Evolutionary conservation across 2,797 vertebrate genomes (phyloP), one percentile per base, ranked within the genome.

Genomic region (Danio jaintianensis): DNA sequence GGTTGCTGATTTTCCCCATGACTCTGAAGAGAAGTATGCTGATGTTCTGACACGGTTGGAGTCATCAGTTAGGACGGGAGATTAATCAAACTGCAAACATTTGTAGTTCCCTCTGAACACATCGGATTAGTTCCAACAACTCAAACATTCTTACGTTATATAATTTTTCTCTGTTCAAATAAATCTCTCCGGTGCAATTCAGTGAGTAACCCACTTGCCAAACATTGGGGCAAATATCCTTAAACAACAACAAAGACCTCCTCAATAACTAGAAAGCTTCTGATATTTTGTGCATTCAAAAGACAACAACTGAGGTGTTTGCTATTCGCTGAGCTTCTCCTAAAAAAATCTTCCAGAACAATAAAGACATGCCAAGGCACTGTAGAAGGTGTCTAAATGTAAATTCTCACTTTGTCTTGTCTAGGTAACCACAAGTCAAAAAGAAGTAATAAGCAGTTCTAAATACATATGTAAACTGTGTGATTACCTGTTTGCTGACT

Each of bases 381-480:
- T 2, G 0, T 38, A 58, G 68, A 72, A 71, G 36, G 45, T 38
- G 55, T 76, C 62, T 56, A 63, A 47, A 73, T 85, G 84, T 87
- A 89, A 88, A 89, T 86, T 86, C 83, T 83, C 82, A 80, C 61
- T 81, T 79, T 84, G 74, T 75, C 81, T 70, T 88, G 85, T 85
- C 79, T 64, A 67, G 82, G 88, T 86, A 82, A 83, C 76, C 85
- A 83, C 36, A 75, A 22, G 53, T 36, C 10, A 38, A 84, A 52
- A 47, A 81, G 86, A 89, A 87, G 88, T 90, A 90, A 92, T 92
- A 89, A 87, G 85, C 85, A 63, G 80, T 84, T 89, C 82, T 88
- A 85, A 90, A 89, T 84, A 90, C 85, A 78, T 53, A 38, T 10
- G 66, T 12, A 80, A 52, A 53, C 40, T 2, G 2, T 42, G 29